These are phyloP conservation scores for Ectropis grisescens DNA, from an alignment of 1,140 invertebrate genomes.

Conservation along the genomic window DNA sequence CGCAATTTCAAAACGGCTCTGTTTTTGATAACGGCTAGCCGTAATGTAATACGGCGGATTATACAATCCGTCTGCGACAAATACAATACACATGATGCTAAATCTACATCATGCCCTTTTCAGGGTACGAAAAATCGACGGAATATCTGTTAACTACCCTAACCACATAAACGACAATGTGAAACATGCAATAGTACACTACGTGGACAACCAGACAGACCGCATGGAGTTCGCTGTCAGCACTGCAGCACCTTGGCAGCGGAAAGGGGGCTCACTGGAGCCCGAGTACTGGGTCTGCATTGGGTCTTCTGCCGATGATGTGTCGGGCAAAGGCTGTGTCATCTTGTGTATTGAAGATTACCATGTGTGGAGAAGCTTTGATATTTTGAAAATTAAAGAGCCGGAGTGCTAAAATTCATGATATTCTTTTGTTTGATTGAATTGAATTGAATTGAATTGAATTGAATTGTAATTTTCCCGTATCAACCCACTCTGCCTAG, in stretches of 20 bases:
- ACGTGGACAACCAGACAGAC: constrained; percentile 19
- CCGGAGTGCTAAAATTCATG: constrained; percentile 18
- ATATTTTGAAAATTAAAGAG: constrained; percentile 33
- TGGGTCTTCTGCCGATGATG: constrained; percentile 16
- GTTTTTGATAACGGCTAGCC: no score
- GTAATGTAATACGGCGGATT: no score
- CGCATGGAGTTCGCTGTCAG: constrained; percentile 25
- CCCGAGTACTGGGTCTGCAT: constrained; percentile 27
- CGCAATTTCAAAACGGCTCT: no score
- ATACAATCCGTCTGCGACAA: no score
- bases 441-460: no score
- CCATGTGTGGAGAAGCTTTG: constrained; percentile 25
- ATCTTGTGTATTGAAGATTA: constrained; percentile 23
- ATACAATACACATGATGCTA: no score
- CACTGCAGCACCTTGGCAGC: constrained; percentile 25
- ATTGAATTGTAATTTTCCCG: no score
- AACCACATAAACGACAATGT: no score
- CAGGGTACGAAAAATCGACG: constrained; percentile 25
- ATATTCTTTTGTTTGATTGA: no score
- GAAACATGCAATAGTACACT: constrained; percentile 17
- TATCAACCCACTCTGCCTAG: no score
- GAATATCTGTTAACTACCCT: constrained; percentile 21
- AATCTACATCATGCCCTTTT: constrained; percentile 7
- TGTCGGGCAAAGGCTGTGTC: constrained; percentile 13
- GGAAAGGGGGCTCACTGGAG: constrained; percentile 2